phyloP scores from a whole-genome alignment of 2,797 vertebrate genomes.

The Acridotheres tristis region DNA sequence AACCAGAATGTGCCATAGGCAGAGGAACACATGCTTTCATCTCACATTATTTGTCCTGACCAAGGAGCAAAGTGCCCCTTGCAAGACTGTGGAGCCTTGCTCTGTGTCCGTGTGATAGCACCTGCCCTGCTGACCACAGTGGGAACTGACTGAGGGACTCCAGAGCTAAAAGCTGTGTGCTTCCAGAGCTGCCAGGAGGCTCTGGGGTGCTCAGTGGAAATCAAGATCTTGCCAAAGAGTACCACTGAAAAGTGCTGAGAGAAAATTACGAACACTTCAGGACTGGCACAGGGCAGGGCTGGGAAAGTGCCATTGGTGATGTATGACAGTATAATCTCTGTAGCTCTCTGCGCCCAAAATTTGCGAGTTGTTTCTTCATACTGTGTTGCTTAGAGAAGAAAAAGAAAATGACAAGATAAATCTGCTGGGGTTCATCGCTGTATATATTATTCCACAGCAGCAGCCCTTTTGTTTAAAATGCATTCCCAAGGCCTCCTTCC shows the following conservation, averaged over 20 bases:
- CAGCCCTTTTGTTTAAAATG: neutral
- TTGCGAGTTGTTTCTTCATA: constrained; percentile 8
- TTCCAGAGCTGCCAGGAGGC: neutral
- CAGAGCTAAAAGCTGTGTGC: neutral
- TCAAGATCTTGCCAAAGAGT: neutral
- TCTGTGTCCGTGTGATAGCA: neutral
- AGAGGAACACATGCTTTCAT: neutral
- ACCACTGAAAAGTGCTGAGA: neutral
- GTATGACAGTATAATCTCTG: neutral
- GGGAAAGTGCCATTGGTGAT: neutral
- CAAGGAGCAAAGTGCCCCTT: neutral
- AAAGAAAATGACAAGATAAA: neutral
- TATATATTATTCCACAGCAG: neutral
- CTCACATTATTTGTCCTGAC: neutral
- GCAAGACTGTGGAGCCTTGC: neutral
- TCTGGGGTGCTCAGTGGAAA: neutral
- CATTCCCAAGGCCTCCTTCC: neutral
- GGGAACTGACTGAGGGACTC: neutral
- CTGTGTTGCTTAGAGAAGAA: neutral
- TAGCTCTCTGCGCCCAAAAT: neutral
- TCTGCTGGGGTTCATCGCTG: too few species aligned
- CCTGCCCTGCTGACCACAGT: neutral
- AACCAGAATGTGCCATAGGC: neutral
- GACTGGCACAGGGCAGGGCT: neutral
- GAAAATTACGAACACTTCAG: neutral